Evolutionary conservation across 2,888 invertebrate genomes (phyloP).

Genomic region (Andrena dorsata): DNA sequence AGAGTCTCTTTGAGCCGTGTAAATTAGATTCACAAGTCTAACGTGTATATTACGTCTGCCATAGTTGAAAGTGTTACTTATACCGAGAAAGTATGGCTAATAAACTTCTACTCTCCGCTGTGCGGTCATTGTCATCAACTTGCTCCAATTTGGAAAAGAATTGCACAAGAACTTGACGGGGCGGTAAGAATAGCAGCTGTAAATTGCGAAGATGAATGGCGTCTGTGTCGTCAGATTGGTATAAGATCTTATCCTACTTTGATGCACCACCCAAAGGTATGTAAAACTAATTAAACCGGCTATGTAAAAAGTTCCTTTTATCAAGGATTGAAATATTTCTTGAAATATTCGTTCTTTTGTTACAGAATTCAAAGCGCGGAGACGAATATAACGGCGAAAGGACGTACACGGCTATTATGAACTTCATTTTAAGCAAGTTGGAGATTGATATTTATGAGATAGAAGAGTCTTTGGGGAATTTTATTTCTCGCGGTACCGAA

Average conservation of each 20-base stretch:
- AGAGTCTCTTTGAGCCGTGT: too few relatives aligned
- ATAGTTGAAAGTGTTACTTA: conserved; percentile 85
- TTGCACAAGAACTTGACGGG: conserved; percentile 92
- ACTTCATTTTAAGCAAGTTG: conserved; percentile 75
- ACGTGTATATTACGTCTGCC: neutral
- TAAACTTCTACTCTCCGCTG: conserved; percentile 95
- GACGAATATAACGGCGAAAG: conserved; percentile 73
- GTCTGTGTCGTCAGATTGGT: conserved; percentile 91
- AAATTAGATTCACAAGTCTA: too few relatives aligned
- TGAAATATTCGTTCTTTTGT: conserved; percentile 3
- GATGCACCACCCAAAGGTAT: conserved; percentile 88
- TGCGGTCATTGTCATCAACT: conserved; percentile 94
- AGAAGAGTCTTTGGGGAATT: conserved; percentile 70
- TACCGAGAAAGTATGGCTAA: conserved; percentile 91
- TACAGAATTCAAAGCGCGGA: conserved; percentile 75
- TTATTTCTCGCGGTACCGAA: conserved; percentile 67
- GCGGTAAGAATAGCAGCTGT: conserved; percentile 92
- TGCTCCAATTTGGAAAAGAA: conserved; percentile 92
- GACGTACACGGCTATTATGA: conserved; percentile 69
- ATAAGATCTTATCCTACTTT: conserved; percentile 92
- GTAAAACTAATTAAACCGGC: neutral
- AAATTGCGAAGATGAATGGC: conserved; percentile 94
- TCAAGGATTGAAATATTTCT: too few relatives aligned
- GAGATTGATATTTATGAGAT: conserved; percentile 76
- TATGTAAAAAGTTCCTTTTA: too few relatives aligned